Evolutionary conservation across 1,140 invertebrate genomes (phyloP).

Genomic region (Lepidurus arcticus): DNA sequence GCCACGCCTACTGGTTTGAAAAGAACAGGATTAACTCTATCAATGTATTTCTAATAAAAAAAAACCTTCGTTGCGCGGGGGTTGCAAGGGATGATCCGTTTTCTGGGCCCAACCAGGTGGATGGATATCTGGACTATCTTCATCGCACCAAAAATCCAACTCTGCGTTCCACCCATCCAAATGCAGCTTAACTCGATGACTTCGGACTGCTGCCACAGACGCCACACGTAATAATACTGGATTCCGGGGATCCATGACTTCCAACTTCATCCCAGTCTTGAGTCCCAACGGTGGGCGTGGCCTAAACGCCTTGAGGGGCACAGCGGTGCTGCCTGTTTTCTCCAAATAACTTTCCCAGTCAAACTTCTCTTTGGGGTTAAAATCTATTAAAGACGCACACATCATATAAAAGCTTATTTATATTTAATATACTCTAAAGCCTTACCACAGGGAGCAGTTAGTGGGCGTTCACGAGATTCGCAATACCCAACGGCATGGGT

Average conservation of each 20-base stretch:
- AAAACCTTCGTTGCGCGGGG: conserved; percentile 51
- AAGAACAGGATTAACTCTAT: not conserved
- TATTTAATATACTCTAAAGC: conserved; percentile 33
- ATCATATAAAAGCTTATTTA: conserved; percentile 33
- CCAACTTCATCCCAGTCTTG: conserved; percentile 78
- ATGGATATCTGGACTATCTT: conserved; percentile 84
- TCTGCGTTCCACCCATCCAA: conserved; percentile 86
- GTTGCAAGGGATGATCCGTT: conserved; percentile 77
- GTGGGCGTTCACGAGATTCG: conserved; percentile 64
- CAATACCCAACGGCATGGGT: conserved; percentile 94
- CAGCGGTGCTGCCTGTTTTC: conserved; percentile 65
- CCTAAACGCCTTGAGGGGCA: conserved; percentile 77
- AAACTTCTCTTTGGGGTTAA: conserved; percentile 50
- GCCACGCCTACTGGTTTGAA: not conserved
- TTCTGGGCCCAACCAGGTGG: conserved; percentile 83
- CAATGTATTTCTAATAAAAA: not conserved
- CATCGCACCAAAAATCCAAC: conserved; percentile 83
- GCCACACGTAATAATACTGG: conserved; percentile 77
- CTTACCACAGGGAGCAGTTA: conserved; percentile 82
- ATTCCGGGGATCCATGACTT: conserved; percentile 77
- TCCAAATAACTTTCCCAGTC: conserved; percentile 79
- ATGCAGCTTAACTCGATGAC: conserved; percentile 60
- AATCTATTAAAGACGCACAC: conserved; percentile 42
- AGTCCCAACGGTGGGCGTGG: conserved; percentile 71
- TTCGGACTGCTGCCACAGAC: conserved; percentile 63